Evolutionary conservation across 2,797 vertebrate genomes (phyloP).

Genomic region (Anguilla anguilla): DNA sequence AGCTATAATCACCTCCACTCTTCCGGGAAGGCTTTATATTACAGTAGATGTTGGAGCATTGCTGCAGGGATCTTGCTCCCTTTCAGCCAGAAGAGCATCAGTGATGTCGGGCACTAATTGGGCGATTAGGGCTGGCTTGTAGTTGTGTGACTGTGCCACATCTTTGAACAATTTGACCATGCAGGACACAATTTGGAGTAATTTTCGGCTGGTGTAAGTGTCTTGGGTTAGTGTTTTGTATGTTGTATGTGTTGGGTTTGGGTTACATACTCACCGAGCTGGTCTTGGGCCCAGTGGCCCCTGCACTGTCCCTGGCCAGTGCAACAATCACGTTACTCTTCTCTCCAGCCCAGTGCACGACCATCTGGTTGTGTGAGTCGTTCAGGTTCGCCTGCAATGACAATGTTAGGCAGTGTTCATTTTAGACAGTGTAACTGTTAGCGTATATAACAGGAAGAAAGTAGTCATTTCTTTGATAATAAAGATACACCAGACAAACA

Average conservation of each 20-base stretch:
- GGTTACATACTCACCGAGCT: slow-evolving; percentile 82
- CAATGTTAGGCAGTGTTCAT: background rate
- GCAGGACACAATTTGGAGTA: too few species aligned
- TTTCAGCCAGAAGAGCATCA: too few species aligned
- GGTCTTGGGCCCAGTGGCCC: slow-evolving; percentile 80
- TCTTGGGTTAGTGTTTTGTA: background rate
- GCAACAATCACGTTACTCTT: slow-evolving; percentile 97
- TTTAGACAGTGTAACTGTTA: background rate
- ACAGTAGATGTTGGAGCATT: too few species aligned
- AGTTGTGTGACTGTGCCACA: too few species aligned
- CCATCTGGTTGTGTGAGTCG: slow-evolving; percentile 98
- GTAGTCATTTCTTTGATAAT: background rate
- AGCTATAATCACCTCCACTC: too few species aligned
- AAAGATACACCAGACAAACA: too few species aligned
- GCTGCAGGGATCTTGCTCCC: too few species aligned
- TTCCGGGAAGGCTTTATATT: too few species aligned
- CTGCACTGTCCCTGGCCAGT: slow-evolving; percentile 89
- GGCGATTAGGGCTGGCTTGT: too few species aligned
- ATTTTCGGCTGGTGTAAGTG: background rate
- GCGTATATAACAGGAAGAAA: background rate
- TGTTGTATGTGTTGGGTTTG: background rate
- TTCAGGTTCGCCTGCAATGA: slow-evolving; percentile 87
- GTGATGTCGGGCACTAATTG: too few species aligned
- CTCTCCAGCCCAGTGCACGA: slow-evolving; percentile 97
- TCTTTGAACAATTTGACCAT: too few species aligned